These are phyloP conservation scores for Sympetrum striolatum DNA, from an alignment of 2,888 invertebrate genomes.

Conservation along the genomic window DNA sequence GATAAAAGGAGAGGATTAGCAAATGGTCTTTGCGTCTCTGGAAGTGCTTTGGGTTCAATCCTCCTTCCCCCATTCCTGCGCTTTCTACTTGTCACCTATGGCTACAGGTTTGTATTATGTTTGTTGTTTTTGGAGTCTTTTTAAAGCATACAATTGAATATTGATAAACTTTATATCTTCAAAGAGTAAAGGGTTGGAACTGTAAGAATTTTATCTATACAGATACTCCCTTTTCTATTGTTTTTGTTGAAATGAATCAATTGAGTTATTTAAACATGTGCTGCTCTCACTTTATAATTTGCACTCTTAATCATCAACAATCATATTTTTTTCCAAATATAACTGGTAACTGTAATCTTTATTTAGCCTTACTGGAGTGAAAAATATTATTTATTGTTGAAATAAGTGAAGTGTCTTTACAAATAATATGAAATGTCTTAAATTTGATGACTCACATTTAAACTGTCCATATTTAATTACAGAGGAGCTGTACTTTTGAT, in stretches of 20 bases:
- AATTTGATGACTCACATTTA: background rate
- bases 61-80: slow-evolving; percentile 81
- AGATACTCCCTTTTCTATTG: background rate
- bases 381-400: background rate
- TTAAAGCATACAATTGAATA: background rate
- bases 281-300: background rate
- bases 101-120: slow-evolving; percentile 68
- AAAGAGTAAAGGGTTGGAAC: background rate
- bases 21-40: slow-evolving; percentile 88
- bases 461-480: slow-evolving; percentile 52
- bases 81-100: slow-evolving; percentile 73
- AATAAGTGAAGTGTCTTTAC: background rate
- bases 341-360: too few relatives aligned
- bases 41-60: slow-evolving; percentile 85
- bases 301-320: background rate
- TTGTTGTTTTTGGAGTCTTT: background rate
- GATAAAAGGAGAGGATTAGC: slow-evolving; percentile 79
- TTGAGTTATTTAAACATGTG: background rate
- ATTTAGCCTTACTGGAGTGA: too few relatives aligned
- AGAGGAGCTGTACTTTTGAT: slow-evolving; percentile 82
- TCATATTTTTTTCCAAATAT: background rate
- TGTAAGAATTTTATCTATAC: too few relatives aligned
- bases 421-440: background rate
- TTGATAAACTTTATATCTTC: background rate
- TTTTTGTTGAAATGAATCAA: background rate